Conservation (phyloP, 2,888 invertebrate species). For the Pecten maximus region DNA sequence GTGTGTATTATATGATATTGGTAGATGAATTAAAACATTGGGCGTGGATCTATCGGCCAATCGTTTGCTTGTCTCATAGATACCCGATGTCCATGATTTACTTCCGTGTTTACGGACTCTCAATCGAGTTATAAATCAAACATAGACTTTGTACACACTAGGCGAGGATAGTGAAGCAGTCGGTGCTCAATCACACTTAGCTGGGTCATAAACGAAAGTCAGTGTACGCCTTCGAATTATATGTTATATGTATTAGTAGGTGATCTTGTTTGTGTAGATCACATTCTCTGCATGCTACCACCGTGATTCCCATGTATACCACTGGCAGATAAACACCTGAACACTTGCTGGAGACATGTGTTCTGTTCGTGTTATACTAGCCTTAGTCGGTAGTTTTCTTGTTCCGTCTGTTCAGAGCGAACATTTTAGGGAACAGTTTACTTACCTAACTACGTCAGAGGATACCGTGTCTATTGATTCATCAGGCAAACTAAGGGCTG, state of each 20-base stretch:
- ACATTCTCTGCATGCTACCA: no score
- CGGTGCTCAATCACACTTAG: not conserved
- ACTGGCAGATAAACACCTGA: not conserved
- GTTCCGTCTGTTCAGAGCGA: not conserved
- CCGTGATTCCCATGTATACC: not conserved
- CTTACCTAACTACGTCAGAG: not conserved
- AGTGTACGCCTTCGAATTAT: no score
- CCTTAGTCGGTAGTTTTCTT: not conserved
- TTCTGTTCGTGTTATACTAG: not conserved
- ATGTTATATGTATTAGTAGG: no score
- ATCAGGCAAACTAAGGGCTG: not conserved
- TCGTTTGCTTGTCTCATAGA: not conserved
- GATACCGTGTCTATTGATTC: constrained; percentile 41
- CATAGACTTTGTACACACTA: not conserved
- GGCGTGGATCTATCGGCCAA: not conserved
- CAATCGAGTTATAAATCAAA: not conserved
- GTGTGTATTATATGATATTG: not conserved
- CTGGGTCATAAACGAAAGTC: not conserved
- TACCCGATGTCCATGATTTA: not conserved
- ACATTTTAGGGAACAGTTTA: constrained; percentile 39
- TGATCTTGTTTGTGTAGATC: no score
- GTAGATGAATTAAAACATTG: not conserved
- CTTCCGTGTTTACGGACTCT: not conserved
- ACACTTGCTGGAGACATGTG: not conserved
- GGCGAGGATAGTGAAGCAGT: not conserved